Base-by-base conservation (phyloP, 2,797 vertebrate genomes). In the Lepilemur ruficaudatus region DNA sequence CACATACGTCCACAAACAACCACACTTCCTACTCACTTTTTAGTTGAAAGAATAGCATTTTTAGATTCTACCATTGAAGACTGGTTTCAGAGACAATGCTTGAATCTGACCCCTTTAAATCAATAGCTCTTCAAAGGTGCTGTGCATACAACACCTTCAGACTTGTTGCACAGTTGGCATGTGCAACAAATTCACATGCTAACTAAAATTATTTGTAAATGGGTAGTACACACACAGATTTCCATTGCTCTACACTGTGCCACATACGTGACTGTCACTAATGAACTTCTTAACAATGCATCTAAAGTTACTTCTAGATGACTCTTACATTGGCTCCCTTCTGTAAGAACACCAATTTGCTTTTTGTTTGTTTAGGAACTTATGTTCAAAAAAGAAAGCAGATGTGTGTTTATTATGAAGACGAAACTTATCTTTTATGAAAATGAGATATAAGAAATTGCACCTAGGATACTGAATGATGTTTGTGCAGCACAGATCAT, bases 341-440 rank as follows among this genome's bases (percentile, higher is more conserved):
- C 87, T 70, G 87, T 59, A 79, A 92, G 32, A 57, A n/a, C 35
- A 76, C 86, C 82, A 43, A 9, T 78, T 93, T 93, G 35, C 61
- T 86, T 97, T 92, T 67, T 85, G 81, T 92, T 89, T 94, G 52
- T 80, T 89, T 89, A 96, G 63, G 32, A 82, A 91, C 17, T 35
- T 52, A 61, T 8, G 73, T 85, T 82, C 63, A 61, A 46, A 93
- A 93, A 59, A 32, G 43, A 79, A 88, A 94, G 41, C 78, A 98
- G 69, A 43, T 85, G 35, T 41, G n/a, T 52, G 7, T 55, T 96
- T 93, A 67, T 82, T 38, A 55, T 65, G 32, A 91, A 94, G 69
- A 86, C 52, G 95, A 90, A 96, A 84, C 38, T 89, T 88, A 81
- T 13, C 43, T 92, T 87, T 91, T 72, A 32, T 82, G 95, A 93